Evolutionary conservation across 2,113 vertebrate genomes (phyloP), one percentile per base, ranked within the genome.

Genomic region (Lampris megalopsis): DNA sequence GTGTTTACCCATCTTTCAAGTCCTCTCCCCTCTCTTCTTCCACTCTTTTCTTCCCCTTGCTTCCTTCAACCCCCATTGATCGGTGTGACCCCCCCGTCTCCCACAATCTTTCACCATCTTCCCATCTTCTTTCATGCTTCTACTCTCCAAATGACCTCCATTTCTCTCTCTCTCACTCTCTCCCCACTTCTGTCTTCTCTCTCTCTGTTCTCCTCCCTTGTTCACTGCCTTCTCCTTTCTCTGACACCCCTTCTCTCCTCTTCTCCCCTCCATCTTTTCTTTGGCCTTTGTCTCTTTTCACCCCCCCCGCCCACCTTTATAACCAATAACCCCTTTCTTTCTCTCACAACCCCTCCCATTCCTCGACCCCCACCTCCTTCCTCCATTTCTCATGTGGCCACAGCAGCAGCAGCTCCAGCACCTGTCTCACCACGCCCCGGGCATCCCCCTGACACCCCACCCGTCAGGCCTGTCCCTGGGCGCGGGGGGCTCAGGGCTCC

Each of bases 361-460:
- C 1, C 88, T 0, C 54, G 7, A 48, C 45, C 1, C 63, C 36
- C 4, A 11, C 41, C 56, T 38, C 24, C 2, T 13, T 9, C 24
- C 63, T 47, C 56, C 10, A 0, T 8, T 79, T 0, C 88, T 85
- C 86, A 91, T 90, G 86, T 93, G 90, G 90, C 95, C 95, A 88
- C 92, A 97, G 96, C 97, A 97, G 96, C 97, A 98, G 96, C 97
- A 97, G 94, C 96, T 98, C 90, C 97, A 98, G 92, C 96, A 97
- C 58, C 94, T 97, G 92, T 96, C 96, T 73, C 96, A 96, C 84
- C 97, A 96, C 0, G 77, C 93, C 36, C 94, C 97, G 3, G 92
- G 95, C 0, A 91, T 96, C 70, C 95, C 95, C 0, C 94, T 97
- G 85, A 79, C 95, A 0, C 92, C 96, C 0, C 96, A 96, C 80